Base-by-base conservation (phyloP, 2,888 invertebrate genomes). In the Drosophila algonquin region DNA sequence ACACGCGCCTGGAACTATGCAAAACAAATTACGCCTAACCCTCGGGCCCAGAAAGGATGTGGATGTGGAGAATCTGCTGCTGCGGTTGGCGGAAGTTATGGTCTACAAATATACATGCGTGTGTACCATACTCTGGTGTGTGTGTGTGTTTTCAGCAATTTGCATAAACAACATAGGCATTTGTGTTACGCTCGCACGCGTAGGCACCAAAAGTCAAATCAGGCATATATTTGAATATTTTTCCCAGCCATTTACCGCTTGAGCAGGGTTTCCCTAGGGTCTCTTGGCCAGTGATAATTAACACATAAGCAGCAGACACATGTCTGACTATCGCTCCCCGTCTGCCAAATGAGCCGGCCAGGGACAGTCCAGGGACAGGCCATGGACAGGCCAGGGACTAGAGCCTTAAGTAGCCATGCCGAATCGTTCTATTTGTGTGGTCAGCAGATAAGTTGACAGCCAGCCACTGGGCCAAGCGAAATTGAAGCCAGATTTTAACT, bases 191-290 rank as follows among this genome's bases (percentile, higher is more conserved):
- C 32, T 3, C 32, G 10, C 3, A 32, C 3, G n/a, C 47, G 57
- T 67, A 57, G 7, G 8, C 30, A 56, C 14, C 76, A 63, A 73
- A 71, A 82, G 77, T 74, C 80, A 80, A 88, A 71, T 74, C 80
- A 68, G 67, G 87, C 83, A 88, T 83, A 88, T 86, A 83, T 83
- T 83, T 82, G 75, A 82, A 88, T 86, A 86, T 75, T 86, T 82
- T 75, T 59, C 67, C 59, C 60, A 58, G 58, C 63, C 68, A 60
- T 60, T 75, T 67, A 21, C 67, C 64, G 71, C 76, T 72, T 82
- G 86, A 82, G 80, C 65, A 67, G 69, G 77, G 83, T 74, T 70
- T 7, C 27, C 32, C 63, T 53, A 21, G 50, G 27, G 64, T 56
- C 58, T 1, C 35, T 14, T 64, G 24, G 54, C 68, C 63, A 62